These are phyloP conservation scores for Bubo bubo DNA, from an alignment of 2,113 vertebrate species.

Conservation along the genomic window DNA sequence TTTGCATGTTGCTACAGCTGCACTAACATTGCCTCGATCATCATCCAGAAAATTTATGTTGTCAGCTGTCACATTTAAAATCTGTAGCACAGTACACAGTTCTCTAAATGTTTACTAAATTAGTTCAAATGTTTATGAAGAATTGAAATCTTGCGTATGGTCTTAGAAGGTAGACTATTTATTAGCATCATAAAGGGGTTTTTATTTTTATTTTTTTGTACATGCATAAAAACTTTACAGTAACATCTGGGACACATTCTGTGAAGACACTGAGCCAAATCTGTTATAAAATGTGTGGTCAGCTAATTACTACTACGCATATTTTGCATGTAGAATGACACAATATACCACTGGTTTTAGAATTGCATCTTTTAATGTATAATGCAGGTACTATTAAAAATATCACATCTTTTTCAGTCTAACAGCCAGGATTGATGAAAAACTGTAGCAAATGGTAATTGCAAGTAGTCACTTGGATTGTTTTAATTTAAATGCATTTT, in stretches of 20 bases:
- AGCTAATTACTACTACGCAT: background rate
- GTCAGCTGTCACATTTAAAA: constrained; percentile 50
- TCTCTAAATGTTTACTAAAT: constrained; percentile 62
- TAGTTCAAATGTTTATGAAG: constrained; percentile 55
- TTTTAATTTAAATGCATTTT: background rate
- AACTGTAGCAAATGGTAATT: background rate
- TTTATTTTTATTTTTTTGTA: constrained; percentile 18
- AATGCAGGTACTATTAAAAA: background rate
- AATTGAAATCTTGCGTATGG: constrained; percentile 42
- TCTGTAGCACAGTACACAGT: background rate
- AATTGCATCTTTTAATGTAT: background rate
- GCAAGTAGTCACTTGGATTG: background rate
- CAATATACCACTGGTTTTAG: background rate
- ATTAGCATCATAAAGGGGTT: constrained; percentile 9
- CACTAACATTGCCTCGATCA: constrained; percentile 52
- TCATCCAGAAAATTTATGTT: constrained; percentile 54
- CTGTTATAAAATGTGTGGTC: constrained; percentile 36
- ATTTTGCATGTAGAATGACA: constrained; percentile 4
- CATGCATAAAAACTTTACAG: background rate
- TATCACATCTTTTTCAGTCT: background rate
- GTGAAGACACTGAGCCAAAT: constrained; percentile 30
- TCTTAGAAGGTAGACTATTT: constrained; percentile 44
- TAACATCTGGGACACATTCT: constrained; percentile 53
- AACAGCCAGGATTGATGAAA: background rate
- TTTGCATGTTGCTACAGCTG: constrained; percentile 57